phyloP scores from a whole-genome alignment of 1,140 invertebrate genomes.

The Papilio machaon region DNA sequence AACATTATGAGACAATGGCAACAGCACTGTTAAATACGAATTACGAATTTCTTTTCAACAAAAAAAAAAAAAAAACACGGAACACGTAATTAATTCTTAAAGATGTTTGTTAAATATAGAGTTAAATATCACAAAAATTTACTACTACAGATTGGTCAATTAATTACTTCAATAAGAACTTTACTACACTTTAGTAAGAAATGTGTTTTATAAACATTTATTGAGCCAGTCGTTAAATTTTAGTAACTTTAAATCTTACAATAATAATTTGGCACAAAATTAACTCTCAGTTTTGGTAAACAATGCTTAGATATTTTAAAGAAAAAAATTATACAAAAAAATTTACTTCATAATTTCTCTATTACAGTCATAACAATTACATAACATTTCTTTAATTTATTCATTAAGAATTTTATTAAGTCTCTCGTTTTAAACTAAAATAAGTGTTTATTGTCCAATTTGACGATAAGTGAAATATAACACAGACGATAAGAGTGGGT shows the following conservation, averaged over 20 bases:
- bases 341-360: neutral
- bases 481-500: no score
- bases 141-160: slow-evolving; percentile 12
- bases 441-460: no score
- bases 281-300: neutral
- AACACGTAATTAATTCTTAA: no score
- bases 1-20: no score
- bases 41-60: no score
- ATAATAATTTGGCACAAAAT: slow-evolving; percentile 8
- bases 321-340: neutral
- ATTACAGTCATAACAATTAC: neutral
- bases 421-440: neutral
- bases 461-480: no score
- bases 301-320: neutral
- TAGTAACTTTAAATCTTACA: neutral
- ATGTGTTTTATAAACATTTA: neutral
- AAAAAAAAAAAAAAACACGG: no score
- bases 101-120: neutral
- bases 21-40: no score
- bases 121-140: neutral
- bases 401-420: neutral
- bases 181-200: neutral
- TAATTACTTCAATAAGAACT: neutral
- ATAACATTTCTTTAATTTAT: no score
- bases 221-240: slow-evolving; percentile 16